Conservation (phyloP, 2,888 invertebrate genomes). For the Tetheella fluctuosa region DNA sequence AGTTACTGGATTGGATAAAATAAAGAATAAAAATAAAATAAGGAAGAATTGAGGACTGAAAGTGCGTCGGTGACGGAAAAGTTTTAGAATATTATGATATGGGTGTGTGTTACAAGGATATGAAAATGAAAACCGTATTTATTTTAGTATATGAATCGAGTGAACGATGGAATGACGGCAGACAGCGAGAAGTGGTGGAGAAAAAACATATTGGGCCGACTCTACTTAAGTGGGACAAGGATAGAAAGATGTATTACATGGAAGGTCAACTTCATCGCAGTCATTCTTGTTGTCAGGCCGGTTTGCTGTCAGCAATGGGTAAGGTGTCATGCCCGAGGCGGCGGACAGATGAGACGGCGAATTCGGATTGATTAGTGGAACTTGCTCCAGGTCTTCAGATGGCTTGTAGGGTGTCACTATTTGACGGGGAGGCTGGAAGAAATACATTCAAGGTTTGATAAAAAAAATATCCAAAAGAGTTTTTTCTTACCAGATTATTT, state of each 20-base stretch:
- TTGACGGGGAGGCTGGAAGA: conserved; percentile 90
- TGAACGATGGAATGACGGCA: no score
- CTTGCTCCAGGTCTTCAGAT: conserved; percentile 91
- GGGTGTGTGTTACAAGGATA: no score
- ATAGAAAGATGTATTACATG: conserved; percentile 43
- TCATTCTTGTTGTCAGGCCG: conserved; percentile 30
- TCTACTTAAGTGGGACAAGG: no score
- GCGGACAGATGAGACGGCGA: conserved; percentile 76
- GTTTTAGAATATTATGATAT: no score
- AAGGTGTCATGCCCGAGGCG: conserved; percentile 59
- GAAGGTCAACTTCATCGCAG: conserved; percentile 53
- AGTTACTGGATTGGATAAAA: no score
- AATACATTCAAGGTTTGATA: conserved; percentile 15
- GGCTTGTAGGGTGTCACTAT: conserved; percentile 95
- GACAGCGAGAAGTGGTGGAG: no score
- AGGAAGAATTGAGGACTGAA: no score
- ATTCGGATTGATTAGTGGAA: conserved; percentile 85
- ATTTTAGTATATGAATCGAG: no score
- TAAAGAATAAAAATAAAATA: no score
- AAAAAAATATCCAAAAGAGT: neutral
- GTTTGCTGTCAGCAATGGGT: conserved; percentile 56
- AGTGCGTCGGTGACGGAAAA: no score
- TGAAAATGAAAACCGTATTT: no score
- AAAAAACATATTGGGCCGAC: no score
- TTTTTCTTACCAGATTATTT: neutral